Evolutionary conservation across 2,113 vertebrate genomes (phyloP).

Genomic region (Suncus etruscus): DNA sequence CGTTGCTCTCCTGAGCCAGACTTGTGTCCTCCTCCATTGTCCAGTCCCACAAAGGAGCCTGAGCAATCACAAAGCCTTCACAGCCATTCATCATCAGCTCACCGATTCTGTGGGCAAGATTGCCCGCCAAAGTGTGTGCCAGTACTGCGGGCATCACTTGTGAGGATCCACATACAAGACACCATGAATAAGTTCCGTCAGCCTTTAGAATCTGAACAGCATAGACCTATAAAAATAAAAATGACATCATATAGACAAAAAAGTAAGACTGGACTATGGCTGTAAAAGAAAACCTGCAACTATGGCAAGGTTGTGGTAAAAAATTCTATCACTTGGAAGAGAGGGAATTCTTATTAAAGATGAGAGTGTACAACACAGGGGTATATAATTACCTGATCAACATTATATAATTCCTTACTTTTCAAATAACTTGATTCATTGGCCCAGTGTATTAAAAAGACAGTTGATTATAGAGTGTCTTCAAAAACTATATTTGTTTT

Average conservation of each 20-base stretch:
- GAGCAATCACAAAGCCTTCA: constrained; percentile 99
- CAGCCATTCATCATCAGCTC: constrained; percentile 97
- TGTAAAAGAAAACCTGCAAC: background rate
- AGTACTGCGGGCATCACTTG: constrained; percentile 74
- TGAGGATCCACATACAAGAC: constrained; percentile 61
- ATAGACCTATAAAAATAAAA: background rate
- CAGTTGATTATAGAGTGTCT: background rate
- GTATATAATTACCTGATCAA: background rate
- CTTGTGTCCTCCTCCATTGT: constrained; percentile 95
- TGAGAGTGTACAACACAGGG: background rate
- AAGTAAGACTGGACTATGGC: background rate
- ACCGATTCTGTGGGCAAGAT: constrained; percentile 82
- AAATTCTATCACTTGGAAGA: background rate
- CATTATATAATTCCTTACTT: background rate
- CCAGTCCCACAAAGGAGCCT: constrained; percentile 91
- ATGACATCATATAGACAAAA: background rate
- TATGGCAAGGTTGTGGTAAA: background rate
- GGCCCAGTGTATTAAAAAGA: background rate
- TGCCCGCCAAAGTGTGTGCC: constrained; percentile 87
- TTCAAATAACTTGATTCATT: background rate
- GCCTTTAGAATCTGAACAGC: background rate
- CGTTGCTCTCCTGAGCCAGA: constrained; percentile 96
- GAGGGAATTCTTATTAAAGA: background rate
- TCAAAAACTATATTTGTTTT: background rate
- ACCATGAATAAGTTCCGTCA: background rate